A percentile compares a stretch with the other conserved stretches of the same genome.
Evolutionary conservation across 1,140 invertebrate genomes (phyloP).

Genomic region (Achatina immaculata): DNA sequence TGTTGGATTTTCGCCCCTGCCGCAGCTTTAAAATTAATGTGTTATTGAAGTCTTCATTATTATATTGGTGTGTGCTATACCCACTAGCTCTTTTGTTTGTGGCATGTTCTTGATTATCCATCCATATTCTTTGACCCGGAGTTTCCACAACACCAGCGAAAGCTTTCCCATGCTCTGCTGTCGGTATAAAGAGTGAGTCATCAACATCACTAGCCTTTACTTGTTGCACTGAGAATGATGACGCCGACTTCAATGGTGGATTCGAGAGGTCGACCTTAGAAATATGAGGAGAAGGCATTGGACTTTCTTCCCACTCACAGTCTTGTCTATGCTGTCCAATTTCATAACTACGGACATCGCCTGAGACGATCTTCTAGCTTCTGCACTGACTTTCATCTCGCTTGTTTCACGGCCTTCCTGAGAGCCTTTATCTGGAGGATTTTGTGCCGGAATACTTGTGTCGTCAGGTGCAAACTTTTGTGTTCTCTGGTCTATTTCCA

Average conservation of each 20-base stretch:
- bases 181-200: not conserved
- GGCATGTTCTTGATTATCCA: not conserved
- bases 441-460: no score
- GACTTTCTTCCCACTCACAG: not conserved
- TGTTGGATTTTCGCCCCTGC: conserved; percentile 14
- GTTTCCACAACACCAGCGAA: not conserved
- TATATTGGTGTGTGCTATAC: not conserved
- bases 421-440: no score
- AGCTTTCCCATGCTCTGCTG: not conserved
- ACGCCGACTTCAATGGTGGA: not conserved
- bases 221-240: not conserved
- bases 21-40: conserved; percentile 7
- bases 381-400: no score
- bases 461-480: no score
- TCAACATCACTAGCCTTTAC: not conserved
- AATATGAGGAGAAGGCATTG: conserved; percentile 1
- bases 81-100: not conserved
- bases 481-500: no score
- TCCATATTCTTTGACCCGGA: not conserved
- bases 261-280: not conserved
- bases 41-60: conserved; percentile 21
- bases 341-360: not conserved
- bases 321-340: not conserved
- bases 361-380: no score
- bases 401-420: no score